These are phyloP conservation scores for Sesia bembeciformis DNA, from an alignment of 2,888 invertebrate genomes.

Conservation along the genomic window DNA sequence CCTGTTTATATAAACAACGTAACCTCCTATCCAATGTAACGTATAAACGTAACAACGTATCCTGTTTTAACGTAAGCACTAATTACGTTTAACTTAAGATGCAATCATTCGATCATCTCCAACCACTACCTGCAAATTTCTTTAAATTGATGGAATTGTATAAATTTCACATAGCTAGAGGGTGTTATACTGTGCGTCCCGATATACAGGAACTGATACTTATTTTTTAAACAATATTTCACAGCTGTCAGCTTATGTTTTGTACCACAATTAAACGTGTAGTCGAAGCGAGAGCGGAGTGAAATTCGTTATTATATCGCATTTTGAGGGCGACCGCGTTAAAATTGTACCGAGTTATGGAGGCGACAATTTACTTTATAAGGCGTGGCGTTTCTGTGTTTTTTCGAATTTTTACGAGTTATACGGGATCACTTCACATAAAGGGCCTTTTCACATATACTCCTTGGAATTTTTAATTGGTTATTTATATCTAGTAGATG, in stretches of 20 bases:
- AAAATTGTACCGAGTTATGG: slow-evolving; percentile 39
- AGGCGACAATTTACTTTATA: slow-evolving; percentile 40
- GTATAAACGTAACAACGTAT: too few relatives aligned
- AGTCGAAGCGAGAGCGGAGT: slow-evolving; percentile 32
- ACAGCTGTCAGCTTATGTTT: slow-evolving; percentile 11
- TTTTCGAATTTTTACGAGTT: not conserved
- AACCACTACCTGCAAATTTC: too few relatives aligned
- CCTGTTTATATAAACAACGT: too few relatives aligned
- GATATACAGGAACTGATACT: too few relatives aligned
- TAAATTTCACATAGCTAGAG: too few relatives aligned
- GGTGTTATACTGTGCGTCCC: too few relatives aligned
- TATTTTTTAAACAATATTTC: not conserved
- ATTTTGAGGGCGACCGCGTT: slow-evolving; percentile 37
- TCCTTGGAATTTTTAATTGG: not conserved
- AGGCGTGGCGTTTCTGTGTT: slow-evolving; percentile 20
- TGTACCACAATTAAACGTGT: slow-evolving; percentile 20
- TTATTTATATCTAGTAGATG: not conserved
- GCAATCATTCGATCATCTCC: too few relatives aligned
- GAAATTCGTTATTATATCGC: slow-evolving; percentile 60
- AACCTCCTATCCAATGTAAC: too few relatives aligned
- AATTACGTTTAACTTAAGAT: too few relatives aligned
- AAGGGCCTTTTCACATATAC: not conserved
- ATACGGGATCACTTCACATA: not conserved
- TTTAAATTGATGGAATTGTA: too few relatives aligned
- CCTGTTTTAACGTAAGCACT: too few relatives aligned